Evolutionary conservation across 2,888 invertebrate species (phyloP).

Genomic region (Torymus texanus): DNA sequence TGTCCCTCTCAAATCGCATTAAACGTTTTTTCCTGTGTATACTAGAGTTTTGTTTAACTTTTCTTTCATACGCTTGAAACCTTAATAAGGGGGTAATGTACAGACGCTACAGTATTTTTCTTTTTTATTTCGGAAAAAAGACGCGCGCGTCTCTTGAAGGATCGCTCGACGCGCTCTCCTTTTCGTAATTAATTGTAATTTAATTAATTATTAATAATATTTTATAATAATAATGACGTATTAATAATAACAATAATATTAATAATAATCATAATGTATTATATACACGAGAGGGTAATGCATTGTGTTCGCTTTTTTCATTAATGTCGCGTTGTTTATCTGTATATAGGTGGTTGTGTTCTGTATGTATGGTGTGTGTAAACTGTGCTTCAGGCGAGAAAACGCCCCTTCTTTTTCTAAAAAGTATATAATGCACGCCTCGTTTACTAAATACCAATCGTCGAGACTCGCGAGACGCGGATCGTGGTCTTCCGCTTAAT

Average conservation of each 20-base stretch:
- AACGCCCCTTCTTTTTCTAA: not conserved
- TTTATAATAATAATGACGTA: conserved; percentile 41
- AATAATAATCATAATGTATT: conserved; percentile 41
- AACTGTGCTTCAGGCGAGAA: conserved; percentile 50
- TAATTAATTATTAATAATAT: conserved; percentile 43
- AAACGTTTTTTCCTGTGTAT: not conserved
- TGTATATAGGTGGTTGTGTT: not conserved
- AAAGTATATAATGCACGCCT: not conserved
- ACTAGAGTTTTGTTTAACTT: conserved; percentile 11
- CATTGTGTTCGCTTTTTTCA: conserved; percentile 13
- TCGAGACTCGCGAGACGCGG: too few species aligned
- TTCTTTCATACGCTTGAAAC: conserved; percentile 27
- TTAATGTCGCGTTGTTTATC: too few species aligned
- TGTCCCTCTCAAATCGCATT: conserved; percentile 34
- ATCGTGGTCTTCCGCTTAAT: too few species aligned
- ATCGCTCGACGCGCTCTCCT: not conserved
- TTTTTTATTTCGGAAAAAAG: conserved; percentile 2
- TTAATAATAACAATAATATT: conserved; percentile 51
- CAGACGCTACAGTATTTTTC: conserved; percentile 30
- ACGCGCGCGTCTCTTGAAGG: conserved; percentile 1
- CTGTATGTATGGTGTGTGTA: conserved; percentile 43
- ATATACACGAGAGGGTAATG: conserved; percentile 55
- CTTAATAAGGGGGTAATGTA: conserved; percentile 46
- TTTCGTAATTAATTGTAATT: conserved; percentile 45
- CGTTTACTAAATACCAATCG: not conserved